These are phyloP conservation scores for Falco novaeseelandiae DNA, from an alignment of 2,797 vertebrate genomes.

Conservation along the genomic window DNA sequence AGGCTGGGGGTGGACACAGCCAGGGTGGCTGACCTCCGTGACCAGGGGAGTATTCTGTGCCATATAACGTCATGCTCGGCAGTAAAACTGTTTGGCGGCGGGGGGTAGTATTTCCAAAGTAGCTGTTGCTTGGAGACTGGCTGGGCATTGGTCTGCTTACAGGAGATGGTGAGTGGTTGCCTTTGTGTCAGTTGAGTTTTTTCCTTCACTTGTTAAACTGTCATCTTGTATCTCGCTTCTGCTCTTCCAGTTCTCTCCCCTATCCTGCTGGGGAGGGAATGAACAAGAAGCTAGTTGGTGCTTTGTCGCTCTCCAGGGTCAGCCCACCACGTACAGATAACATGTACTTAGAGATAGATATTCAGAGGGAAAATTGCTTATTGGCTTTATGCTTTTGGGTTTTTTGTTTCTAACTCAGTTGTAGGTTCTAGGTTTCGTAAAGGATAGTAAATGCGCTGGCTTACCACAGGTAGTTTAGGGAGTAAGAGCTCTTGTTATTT, in stretches of 20 bases:
- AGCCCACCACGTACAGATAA: background rate
- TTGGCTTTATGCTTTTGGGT: background rate
- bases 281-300: fast-evolving
- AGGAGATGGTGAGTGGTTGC: background rate
- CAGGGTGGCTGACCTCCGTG: background rate
- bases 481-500: background rate
- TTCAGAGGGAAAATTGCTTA: background rate
- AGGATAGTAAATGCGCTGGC: background rate
- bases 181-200: background rate
- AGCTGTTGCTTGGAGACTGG: background rate
- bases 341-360: background rate
- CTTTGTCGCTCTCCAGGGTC: background rate
- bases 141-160: fast-evolving
- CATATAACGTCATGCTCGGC: background rate
- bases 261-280: background rate
- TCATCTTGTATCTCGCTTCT: background rate
- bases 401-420: background rate
- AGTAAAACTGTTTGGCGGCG: background rate
- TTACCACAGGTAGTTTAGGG: background rate
- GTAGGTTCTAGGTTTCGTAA: background rate
- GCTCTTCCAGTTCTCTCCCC: fast-evolving
- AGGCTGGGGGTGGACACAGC: background rate
- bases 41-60: background rate
- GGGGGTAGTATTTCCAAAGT: background rate
- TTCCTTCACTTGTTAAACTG: background rate